Percentiles rank a stretch among this genome's conserved stretches.
Evolutionary conservation across 2,797 vertebrate genomes (phyloP).

Genomic region (Pseudocheirus occidentalis): DNA sequence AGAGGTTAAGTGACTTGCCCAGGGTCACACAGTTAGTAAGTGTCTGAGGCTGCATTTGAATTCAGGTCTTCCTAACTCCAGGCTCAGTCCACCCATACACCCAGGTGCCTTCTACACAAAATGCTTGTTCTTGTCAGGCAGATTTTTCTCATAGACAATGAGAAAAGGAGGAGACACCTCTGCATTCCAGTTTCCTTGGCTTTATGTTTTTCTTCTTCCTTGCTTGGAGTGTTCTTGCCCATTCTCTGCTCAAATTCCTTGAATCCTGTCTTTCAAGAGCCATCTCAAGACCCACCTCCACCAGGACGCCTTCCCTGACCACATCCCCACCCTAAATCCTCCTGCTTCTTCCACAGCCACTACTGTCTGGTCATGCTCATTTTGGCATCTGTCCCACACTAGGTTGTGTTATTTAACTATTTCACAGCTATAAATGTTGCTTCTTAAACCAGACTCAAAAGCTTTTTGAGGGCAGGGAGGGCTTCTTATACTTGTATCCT

Average conservation of each 20-base stretch:
- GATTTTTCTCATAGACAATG: too few relatives aligned
- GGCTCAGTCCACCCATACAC: neutral
- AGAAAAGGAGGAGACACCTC: too few relatives aligned
- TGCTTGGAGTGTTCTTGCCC: neutral
- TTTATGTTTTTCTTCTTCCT: neutral
- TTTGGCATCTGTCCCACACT: neutral
- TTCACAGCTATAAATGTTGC: neutral
- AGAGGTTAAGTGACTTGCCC: neutral
- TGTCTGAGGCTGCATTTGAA: neutral
- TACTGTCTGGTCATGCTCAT: neutral
- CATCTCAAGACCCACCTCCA: too few relatives aligned
- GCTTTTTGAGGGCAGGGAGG: neutral
- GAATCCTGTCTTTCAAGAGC: neutral
- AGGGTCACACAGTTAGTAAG: neutral
- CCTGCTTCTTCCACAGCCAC: neutral
- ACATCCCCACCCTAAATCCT: neutral
- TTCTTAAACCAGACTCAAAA: neutral
- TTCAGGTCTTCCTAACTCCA: neutral
- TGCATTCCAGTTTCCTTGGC: neutral
- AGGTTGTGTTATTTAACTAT: neutral
- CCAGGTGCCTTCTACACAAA: neutral
- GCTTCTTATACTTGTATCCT: neutral
- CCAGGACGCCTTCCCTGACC: neutral
- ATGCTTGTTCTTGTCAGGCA: neutral
- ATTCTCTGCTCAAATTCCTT: neutral